These are phyloP conservation scores for Hermetia illucens DNA, from an alignment of 1,140 invertebrate genomes.

Conservation along the genomic window DNA sequence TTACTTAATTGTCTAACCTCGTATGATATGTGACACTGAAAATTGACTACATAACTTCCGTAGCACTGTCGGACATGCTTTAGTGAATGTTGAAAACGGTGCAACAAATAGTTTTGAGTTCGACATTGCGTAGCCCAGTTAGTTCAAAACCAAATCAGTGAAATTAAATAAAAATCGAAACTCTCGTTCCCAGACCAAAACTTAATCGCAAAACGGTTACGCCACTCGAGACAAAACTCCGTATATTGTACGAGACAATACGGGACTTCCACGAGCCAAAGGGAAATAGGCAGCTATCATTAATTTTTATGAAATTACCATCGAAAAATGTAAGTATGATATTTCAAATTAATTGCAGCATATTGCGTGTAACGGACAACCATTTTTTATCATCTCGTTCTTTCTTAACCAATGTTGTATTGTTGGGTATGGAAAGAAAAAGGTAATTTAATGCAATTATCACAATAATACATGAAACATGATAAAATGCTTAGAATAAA, in stretches of 20 bases:
- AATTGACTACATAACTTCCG: no score
- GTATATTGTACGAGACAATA: slow-evolving; percentile 79
- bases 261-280: slow-evolving; percentile 81
- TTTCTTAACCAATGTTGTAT: background rate
- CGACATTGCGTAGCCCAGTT: no score
- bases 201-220: slow-evolving; percentile 19
- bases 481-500: no score
- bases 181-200: background rate
- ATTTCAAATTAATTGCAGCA: background rate
- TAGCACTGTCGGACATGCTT: no score
- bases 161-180: background rate
- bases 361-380: background rate
- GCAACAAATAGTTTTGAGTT: no score
- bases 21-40: no score
- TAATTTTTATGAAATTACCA: slow-evolving; percentile 90
- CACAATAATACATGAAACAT: no score
- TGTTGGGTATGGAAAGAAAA: slow-evolving; percentile 4
- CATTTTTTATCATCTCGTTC: background rate
- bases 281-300: slow-evolving; percentile 63
- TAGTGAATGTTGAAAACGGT: no score
- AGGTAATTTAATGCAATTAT: no score
- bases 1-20: no score
- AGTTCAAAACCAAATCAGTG: background rate
- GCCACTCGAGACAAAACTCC: slow-evolving; percentile 56
- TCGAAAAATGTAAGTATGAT: slow-evolving; percentile 58